phyloP scores from a whole-genome alignment of 2,888 invertebrate genomes.

The Caprella mutica region DNA sequence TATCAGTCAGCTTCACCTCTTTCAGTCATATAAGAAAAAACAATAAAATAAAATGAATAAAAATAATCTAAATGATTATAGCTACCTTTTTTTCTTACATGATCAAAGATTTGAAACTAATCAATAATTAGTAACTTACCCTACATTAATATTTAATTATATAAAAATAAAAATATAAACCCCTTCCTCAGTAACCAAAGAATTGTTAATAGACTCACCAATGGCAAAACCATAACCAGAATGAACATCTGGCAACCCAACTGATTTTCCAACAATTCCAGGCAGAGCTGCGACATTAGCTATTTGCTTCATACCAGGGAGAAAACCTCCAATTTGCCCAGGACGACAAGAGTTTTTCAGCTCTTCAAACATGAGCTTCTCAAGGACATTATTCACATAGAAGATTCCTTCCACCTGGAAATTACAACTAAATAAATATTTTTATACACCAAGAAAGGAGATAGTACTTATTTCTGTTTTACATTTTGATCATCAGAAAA shows the following conservation, averaged over 20 bases:
- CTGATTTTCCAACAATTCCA: slow-evolving; percentile 57
- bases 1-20: too few relatives aligned
- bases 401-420: slow-evolving; percentile 62
- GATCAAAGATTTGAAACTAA: too few relatives aligned
- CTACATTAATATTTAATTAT: too few relatives aligned
- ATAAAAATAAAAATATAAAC: neutral
- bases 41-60: too few relatives aligned
- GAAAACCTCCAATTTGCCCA: slow-evolving; percentile 84
- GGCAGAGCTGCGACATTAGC: slow-evolving; percentile 97
- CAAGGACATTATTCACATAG: slow-evolving; percentile 83
- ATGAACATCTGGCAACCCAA: slow-evolving; percentile 92
- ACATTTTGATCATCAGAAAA: too few relatives aligned
- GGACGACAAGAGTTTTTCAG: slow-evolving; percentile 77
- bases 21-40: too few relatives aligned
- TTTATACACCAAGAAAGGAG: neutral
- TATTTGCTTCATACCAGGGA: slow-evolving; percentile 97
- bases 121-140: too few relatives aligned
- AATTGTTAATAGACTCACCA: slow-evolving; percentile 46
- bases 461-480: too few relatives aligned
- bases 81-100: too few relatives aligned
- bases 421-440: neutral
- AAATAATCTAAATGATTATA: neutral
- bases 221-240: slow-evolving; percentile 99
- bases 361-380: slow-evolving; percentile 95
- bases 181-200: too few relatives aligned